Conservation (phyloP, 2,797 vertebrate species). For the Onychomys leucogaster region DNA sequence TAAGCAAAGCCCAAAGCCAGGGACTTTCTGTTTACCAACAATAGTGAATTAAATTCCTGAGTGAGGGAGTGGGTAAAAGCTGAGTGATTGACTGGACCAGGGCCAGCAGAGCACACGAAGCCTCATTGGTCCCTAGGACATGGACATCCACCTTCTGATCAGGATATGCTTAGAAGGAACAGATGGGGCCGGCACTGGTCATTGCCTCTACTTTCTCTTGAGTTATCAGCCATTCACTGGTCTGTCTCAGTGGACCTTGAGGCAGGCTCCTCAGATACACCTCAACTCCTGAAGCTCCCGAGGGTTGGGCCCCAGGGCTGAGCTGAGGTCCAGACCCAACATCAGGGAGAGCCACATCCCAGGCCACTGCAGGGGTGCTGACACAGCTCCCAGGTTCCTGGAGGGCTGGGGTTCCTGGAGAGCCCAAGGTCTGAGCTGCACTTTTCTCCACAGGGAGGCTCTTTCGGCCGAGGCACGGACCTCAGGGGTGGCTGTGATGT, state of each 20-base stretch:
- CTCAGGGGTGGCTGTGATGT: constrained; percentile 37
- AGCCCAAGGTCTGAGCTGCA: not conserved
- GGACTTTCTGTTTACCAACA: not conserved
- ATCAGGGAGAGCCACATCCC: not conserved
- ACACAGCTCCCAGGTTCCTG: not conserved
- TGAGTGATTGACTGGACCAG: too few species aligned
- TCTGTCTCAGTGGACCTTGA: not conserved
- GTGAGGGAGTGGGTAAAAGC: not conserved
- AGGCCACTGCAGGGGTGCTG: not conserved
- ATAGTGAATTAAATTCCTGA: not conserved
- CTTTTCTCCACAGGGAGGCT: constrained; percentile 68
- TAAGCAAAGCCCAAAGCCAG: not conserved
- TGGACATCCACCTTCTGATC: not conserved
- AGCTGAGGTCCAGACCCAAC: too few species aligned
- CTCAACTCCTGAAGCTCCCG: not conserved
- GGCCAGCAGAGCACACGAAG: not conserved
- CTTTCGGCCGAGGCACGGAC: constrained; percentile 64
- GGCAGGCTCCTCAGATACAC: not conserved
- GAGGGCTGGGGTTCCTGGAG: not conserved
- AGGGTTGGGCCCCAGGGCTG: not conserved
- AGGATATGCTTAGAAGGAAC: not conserved
- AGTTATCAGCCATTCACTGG: not conserved
- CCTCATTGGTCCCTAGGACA: too few species aligned
- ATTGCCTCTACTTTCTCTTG: not conserved
- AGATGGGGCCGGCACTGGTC: not conserved